Percentiles rank a stretch among this genome's conserved stretches.
These are phyloP conservation scores for Aphaenogaster floridana DNA, from an alignment of 1,140 invertebrate genomes.

Conservation along the genomic window DNA sequence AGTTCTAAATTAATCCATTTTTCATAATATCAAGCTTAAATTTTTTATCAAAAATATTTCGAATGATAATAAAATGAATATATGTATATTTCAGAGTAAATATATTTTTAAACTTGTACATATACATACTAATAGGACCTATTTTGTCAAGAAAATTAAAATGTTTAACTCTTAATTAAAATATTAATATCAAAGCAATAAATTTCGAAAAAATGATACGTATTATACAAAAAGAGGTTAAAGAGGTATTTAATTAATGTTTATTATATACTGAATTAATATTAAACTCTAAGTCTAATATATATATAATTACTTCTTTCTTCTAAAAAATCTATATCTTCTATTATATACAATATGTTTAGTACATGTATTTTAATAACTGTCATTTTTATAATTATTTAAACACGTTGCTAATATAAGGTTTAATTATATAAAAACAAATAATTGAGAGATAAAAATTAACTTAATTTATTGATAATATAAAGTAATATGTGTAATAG, in stretches of 20 bases:
- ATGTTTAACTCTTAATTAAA: not conserved
- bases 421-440: not conserved
- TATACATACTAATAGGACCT: not conserved
- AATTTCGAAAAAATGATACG: not conserved
- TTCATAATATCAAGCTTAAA: not conserved
- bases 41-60: not conserved
- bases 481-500: not conserved
- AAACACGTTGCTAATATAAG: not conserved
- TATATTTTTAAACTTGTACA: not conserved
- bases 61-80: not conserved
- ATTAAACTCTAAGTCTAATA: not conserved
- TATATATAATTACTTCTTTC: not conserved
- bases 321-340: not conserved
- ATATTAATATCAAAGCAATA: not conserved
- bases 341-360: not conserved
- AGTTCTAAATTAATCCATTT: not conserved
- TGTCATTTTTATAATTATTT: not conserved
- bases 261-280: not conserved
- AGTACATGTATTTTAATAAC: not conserved
- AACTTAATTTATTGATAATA: not conserved
- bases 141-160: not conserved
- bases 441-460: not conserved
- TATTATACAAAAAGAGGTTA: not conserved
- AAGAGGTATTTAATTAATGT: not conserved
- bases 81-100: slow-evolving; percentile 4